These are phyloP conservation scores for Lasioglossum malachurum DNA, from an alignment of 2,888 invertebrate genomes.

Conservation along the genomic window DNA sequence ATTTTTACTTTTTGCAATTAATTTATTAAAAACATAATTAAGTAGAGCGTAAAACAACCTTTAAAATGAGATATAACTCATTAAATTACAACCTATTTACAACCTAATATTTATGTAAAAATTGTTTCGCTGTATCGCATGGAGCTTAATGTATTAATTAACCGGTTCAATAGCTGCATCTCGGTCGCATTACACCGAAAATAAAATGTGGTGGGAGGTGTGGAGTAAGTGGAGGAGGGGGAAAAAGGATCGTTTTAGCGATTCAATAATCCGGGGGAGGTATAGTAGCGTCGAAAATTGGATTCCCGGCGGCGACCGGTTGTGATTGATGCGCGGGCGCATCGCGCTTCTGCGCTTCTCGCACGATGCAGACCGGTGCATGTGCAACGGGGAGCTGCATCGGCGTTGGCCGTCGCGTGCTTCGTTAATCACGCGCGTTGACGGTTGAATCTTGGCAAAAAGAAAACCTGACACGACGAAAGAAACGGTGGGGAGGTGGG, in stretches of 20 bases:
- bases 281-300: slow-evolving; percentile 34
- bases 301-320: slow-evolving; percentile 33
- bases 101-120: background rate
- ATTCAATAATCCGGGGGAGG: slow-evolving; percentile 4
- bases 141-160: background rate
- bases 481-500: background rate
- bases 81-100: no score
- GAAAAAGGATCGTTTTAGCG: background rate
- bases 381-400: slow-evolving; percentile 21
- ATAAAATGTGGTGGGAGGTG: background rate
- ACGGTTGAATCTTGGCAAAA: slow-evolving; percentile 62
- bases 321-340: slow-evolving; percentile 48
- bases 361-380: background rate
- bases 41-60: no score
- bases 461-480: slow-evolving; percentile 9
- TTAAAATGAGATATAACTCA: no score
- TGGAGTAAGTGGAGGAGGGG: background rate
- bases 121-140: background rate
- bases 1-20: no score
- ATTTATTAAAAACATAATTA: no score
- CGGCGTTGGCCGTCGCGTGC: slow-evolving; percentile 59
- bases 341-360: background rate
- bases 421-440: slow-evolving; percentile 72
- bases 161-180: background rate
- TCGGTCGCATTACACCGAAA: background rate